Percentiles rank a stretch among this genome's conserved stretches.
Conservation (phyloP, 2,113 vertebrate genomes). For the Oophaga pumilio region DNA sequence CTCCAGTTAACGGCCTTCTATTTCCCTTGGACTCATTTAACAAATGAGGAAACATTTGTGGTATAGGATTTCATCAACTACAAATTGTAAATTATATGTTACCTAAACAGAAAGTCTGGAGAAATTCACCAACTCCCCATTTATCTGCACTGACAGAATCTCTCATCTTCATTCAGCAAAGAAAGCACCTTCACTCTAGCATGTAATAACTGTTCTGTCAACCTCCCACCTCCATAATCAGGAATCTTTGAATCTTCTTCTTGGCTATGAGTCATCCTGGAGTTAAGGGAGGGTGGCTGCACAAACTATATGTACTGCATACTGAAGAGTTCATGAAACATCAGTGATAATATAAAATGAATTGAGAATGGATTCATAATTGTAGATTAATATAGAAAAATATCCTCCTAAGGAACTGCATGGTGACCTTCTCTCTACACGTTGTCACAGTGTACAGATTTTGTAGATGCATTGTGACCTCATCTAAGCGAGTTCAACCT, state of each 20-base stretch:
- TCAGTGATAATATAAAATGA: background rate
- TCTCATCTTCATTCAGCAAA: slow-evolving; percentile 33
- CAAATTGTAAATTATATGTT: slow-evolving; percentile 26
- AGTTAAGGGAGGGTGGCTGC: background rate
- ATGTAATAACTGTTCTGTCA: slow-evolving; percentile 34
- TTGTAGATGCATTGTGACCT: slow-evolving; percentile 3
- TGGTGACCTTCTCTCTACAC: background rate
- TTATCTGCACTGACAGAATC: slow-evolving; percentile 23
- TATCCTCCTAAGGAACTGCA: background rate
- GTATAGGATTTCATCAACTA: background rate
- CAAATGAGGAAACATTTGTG: background rate
- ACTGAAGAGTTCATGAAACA: background rate
- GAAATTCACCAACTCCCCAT: background rate
- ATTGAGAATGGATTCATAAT: background rate
- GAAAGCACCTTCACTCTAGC: slow-evolving; percentile 35
- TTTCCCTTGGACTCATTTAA: background rate
- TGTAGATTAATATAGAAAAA: slow-evolving; percentile 5
- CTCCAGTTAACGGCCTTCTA: background rate
- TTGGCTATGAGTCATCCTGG: slow-evolving; percentile 1
- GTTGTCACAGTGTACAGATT: background rate
- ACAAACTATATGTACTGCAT: background rate
- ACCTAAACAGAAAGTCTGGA: slow-evolving; percentile 22
- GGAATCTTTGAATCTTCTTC: slow-evolving; percentile 1
- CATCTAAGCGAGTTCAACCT: slow-evolving; percentile 22
- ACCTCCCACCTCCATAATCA: slow-evolving; percentile 38